Percentiles rank a stretch among this genome's conserved stretches.
Evolutionary conservation across 2,797 vertebrate species (phyloP).

Genomic region (Tiaroga cobitis): DNA sequence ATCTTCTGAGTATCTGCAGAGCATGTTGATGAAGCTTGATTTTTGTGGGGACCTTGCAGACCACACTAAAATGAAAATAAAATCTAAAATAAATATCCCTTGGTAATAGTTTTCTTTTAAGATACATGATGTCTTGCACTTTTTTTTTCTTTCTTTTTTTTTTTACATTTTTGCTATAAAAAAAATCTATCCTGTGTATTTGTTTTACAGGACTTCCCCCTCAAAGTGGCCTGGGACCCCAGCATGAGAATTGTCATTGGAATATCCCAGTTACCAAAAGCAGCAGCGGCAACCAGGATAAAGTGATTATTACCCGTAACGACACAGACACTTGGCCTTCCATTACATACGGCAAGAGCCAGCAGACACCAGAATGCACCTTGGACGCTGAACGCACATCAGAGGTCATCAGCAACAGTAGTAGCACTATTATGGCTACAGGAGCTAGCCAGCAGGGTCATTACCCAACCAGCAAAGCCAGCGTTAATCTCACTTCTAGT

Average conservation of each 20-base stretch:
- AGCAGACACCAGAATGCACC: slow-evolving; percentile 89
- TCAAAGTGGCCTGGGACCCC: slow-evolving; percentile 86
- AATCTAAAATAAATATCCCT: neutral
- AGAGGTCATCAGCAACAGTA: slow-evolving; percentile 66
- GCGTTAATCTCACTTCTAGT: slow-evolving; percentile 82
- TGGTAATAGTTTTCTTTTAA: neutral
- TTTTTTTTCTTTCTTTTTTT: neutral
- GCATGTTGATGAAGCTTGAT: slow-evolving; percentile 59
- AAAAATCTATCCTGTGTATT: neutral
- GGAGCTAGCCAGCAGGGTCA: slow-evolving; percentile 92
- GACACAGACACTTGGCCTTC: slow-evolving; percentile 91
- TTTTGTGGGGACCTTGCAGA: slow-evolving; percentile 49
- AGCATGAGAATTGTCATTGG: slow-evolving; percentile 93
- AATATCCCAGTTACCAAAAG: slow-evolving; percentile 82
- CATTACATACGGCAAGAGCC: slow-evolving; percentile 83
- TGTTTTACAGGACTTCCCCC: slow-evolving; percentile 85
- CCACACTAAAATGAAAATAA: slow-evolving; percentile 54
- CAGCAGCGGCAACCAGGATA: slow-evolving; percentile 86
- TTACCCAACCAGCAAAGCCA: slow-evolving; percentile 86
- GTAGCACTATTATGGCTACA: slow-evolving; percentile 95
- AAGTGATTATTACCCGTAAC: slow-evolving; percentile 88
- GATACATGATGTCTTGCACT: neutral
- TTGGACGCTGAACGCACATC: slow-evolving; percentile 86
- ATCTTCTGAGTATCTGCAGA: slow-evolving; percentile 3
- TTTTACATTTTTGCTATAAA: neutral